Evolutionary conservation across 1,140 invertebrate species (phyloP).

Genomic region (Drosophila mauritiana): DNA sequence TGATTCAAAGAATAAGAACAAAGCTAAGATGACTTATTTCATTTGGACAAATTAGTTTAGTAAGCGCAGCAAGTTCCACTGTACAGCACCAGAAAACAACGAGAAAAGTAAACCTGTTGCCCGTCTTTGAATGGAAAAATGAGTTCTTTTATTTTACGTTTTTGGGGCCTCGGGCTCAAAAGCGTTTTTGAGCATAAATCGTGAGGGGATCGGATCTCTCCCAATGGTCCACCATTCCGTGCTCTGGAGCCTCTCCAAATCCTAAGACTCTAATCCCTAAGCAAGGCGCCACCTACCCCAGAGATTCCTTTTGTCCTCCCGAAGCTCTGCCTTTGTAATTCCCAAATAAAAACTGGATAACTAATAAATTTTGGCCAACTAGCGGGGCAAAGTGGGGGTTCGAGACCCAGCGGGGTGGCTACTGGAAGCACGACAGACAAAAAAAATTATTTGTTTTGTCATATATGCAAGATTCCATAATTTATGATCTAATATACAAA

Average conservation of each 20-base stretch:
- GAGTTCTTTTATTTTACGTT: slow-evolving; percentile 25
- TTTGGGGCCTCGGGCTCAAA: slow-evolving; percentile 54
- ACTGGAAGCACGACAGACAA: slow-evolving; percentile 55
- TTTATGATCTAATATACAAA: slow-evolving; percentile 72
- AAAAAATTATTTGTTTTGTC: slow-evolving; percentile 73
- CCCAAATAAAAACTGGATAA: slow-evolving; percentile 50
- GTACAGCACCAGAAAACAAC: slow-evolving; percentile 18
- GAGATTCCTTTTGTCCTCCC: slow-evolving; percentile 20
- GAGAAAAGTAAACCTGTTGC: slow-evolving; percentile 64
- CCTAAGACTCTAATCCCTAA: slow-evolving; percentile 23
- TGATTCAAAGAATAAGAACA: neutral
- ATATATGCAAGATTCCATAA: slow-evolving; percentile 70
- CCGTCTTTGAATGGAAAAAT: slow-evolving; percentile 75
- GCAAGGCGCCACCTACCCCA: slow-evolving; percentile 55
- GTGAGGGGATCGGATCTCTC: slow-evolving; percentile 52
- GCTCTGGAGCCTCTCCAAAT: neutral
- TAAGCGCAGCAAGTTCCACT: slow-evolving; percentile 28
- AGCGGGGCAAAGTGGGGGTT: slow-evolving; percentile 37
- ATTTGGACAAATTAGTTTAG: neutral
- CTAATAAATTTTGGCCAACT: slow-evolving; percentile 59
- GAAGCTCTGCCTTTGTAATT: slow-evolving; percentile 36
- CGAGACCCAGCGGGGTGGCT: slow-evolving; percentile 52
- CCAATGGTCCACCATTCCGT: neutral
- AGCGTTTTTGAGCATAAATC: slow-evolving; percentile 71
- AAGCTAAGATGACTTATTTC: neutral